Evolutionary conservation across 2,113 vertebrate species (phyloP), one percentile per base, ranked within the genome.

Genomic region (Tachysurus vachellii): DNA sequence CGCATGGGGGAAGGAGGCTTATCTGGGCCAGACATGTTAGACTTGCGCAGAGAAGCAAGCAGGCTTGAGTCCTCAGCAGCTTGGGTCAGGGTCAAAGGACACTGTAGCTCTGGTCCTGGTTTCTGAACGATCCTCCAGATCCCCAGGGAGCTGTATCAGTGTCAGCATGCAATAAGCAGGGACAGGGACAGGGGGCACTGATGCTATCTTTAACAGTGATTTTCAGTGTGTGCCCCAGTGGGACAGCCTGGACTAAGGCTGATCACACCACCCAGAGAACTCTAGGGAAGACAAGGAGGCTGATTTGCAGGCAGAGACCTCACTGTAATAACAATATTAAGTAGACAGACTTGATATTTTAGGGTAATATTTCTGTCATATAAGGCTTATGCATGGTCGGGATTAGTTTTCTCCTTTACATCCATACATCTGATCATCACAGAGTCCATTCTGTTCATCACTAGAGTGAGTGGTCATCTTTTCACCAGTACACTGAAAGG

Each of bases 91-190:
- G 86, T 73, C 86, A 73, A 81, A 82, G 53, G 86, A 64, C 68
- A 84, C 68, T 82, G 84, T 53, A 21, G 83, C 36, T 77, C 76
- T 5, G 82, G 88, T 79, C 84, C 56, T 54, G 84, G 71, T 70
- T 47, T 66, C 59, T 86, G 56, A 71, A 70, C 26, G 44, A 76
- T 61, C 92, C 85, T 59, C 75, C 82, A 57, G 75, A 84, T 76
- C 36, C 90, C 85, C 85, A 87, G 93, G 91, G 91, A 92, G 88
- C 89, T 89, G 81, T 93, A 92, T 93, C 91, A 89, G 56, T 68
- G 86, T 87, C 86, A 87, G 90, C 79, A 31, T 42, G 88, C 84
- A 88, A 80, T 47, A 8, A 82, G 85, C 89, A 90, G 92, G 90
- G 0, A 64, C 0, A 89, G 87, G 82, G 89, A 75, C 12, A 86